phyloP scores from a whole-genome alignment of 2,888 invertebrate species.

The Balanococcus diminutus region DNA sequence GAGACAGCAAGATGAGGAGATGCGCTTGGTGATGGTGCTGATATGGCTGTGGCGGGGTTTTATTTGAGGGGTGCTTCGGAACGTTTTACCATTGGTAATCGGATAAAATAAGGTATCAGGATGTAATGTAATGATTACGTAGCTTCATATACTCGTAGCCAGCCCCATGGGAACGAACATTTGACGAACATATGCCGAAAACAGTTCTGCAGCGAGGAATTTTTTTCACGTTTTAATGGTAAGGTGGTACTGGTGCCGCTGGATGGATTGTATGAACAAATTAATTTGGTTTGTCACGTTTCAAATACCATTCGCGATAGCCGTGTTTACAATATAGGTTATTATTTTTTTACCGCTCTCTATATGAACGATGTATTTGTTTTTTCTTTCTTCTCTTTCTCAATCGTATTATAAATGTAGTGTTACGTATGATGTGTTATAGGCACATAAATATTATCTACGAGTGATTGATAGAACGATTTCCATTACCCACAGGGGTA shows the following conservation, averaged over 20 bases:
- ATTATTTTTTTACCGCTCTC: background rate
- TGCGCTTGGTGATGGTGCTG: background rate
- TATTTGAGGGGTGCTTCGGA: conserved; percentile 29
- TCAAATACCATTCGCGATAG: background rate
- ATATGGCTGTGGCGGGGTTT: background rate
- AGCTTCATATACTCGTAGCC: conserved; percentile 34
- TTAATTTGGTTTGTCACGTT: conserved; percentile 36
- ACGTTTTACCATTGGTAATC: conserved; percentile 19
- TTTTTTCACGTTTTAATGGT: conserved; percentile 36
- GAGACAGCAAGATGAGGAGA: background rate
- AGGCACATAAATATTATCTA: no score
- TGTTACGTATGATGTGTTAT: background rate
- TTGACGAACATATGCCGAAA: conserved; percentile 33
- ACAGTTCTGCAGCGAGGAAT: conserved; percentile 3
- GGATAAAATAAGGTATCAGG: conserved; percentile 41
- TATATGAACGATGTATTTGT: no score
- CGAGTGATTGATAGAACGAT: no score
- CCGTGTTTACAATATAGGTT: background rate
- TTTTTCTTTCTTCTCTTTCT: no score
- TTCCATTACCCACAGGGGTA: no score
- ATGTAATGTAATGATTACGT: conserved; percentile 38
- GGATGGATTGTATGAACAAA: background rate
- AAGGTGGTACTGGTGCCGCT: background rate
- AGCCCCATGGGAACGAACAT: conserved; percentile 36
- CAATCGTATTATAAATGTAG: background rate